Conservation (phyloP, 2,797 vertebrate genomes). For the Harpagifer antarcticus region DNA sequence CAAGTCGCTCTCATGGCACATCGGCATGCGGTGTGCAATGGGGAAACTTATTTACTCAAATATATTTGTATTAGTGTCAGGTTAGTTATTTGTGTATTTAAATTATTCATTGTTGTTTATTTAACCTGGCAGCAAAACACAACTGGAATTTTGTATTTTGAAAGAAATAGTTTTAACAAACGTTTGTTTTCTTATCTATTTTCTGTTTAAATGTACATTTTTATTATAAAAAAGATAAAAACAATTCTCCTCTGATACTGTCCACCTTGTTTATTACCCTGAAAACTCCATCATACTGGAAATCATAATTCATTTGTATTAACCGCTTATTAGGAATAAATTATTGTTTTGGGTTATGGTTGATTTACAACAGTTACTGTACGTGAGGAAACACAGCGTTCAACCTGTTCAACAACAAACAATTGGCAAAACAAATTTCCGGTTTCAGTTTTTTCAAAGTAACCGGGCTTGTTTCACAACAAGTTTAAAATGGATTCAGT, state of each 20-base stretch:
- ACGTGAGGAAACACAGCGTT: constrained; percentile 29
- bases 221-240: constrained; percentile 33
- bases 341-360: constrained; percentile 20
- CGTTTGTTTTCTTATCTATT: background rate
- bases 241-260: constrained; percentile 31
- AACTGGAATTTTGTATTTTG: constrained; percentile 41
- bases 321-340: constrained; percentile 29
- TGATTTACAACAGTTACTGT: constrained; percentile 34
- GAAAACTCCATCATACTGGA: constrained; percentile 37
- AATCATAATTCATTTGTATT: constrained; percentile 35
- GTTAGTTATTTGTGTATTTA: constrained; percentile 16
- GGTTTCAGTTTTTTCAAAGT: constrained; percentile 47
- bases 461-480: constrained; percentile 35
- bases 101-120: constrained; percentile 8
- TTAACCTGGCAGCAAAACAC: constrained; percentile 34
- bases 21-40: constrained; percentile 59
- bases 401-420: constrained; percentile 65
- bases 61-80: constrained; percentile 56
- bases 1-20: constrained; percentile 64
- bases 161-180: constrained; percentile 45
- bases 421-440: constrained; percentile 32
- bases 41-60: constrained; percentile 67
- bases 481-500: constrained; percentile 21
- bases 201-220: constrained; percentile 37
- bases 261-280: constrained; percentile 46